Percentiles rank a stretch among this genome's conserved stretches.
These are phyloP conservation scores for Paramormyrops hopkinsi DNA, from an alignment of 2,797 vertebrate genomes.

Conservation along the genomic window DNA sequence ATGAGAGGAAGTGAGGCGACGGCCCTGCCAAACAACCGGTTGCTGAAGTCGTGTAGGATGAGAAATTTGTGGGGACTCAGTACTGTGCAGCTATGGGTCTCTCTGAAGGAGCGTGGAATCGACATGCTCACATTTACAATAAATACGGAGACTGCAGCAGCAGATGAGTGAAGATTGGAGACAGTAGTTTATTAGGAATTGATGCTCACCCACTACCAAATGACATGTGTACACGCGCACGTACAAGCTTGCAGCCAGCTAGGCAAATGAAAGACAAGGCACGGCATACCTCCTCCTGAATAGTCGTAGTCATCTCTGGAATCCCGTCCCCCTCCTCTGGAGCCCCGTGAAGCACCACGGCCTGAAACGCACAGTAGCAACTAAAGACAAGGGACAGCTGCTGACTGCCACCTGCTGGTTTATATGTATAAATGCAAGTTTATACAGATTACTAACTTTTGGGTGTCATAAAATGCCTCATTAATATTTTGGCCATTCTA, in stretches of 20 bases:
- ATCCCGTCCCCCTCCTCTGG: conserved; percentile 77
- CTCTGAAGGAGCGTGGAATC: background rate
- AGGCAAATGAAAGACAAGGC: background rate
- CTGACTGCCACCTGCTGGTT: background rate
- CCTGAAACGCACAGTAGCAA: conserved; percentile 62
- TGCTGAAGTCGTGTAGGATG: conserved; percentile 20
- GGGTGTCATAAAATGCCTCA: background rate
- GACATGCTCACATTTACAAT: background rate
- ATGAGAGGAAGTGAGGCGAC: background rate
- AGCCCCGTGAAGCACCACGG: conserved; percentile 70
- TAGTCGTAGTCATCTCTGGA: conserved; percentile 55
- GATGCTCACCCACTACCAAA: background rate
- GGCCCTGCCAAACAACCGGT: background rate
- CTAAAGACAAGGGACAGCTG: conserved; percentile 35
- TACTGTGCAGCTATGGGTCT: background rate
- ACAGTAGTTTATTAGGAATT: background rate
- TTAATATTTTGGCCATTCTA: background rate
- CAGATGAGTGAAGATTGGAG: background rate
- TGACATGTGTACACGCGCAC: background rate
- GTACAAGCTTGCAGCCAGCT: background rate
- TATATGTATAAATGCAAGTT: background rate
- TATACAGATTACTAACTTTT: background rate
- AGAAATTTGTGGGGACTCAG: conserved; percentile 37
- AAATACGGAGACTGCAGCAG: background rate
- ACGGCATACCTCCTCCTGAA: conserved; percentile 59